phyloP scores from a whole-genome alignment of 2,113 vertebrate genomes.

The Opisthocomus hoazin region DNA sequence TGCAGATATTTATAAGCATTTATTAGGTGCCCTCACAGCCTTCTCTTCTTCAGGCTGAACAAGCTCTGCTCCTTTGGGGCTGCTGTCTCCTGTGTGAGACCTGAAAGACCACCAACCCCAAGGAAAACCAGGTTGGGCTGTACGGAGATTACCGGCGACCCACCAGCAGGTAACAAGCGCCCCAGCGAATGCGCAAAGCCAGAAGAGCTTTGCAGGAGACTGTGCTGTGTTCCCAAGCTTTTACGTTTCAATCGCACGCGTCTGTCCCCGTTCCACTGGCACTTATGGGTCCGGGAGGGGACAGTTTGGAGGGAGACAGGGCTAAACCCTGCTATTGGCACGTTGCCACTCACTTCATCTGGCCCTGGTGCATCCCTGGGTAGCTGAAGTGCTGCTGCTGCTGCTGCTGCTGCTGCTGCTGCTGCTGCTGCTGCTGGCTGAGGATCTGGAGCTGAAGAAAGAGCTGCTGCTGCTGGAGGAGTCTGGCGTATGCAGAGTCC shows the following conservation, averaged over 20 bases:
- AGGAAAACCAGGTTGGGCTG: not conserved
- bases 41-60: no score
- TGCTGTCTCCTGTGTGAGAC: not conserved
- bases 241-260: not conserved
- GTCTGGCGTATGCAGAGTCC: conserved; percentile 94
- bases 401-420: conserved; percentile 90
- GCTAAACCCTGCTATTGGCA: not conserved
- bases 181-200: not conserved
- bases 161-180: not conserved
- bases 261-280: not conserved
- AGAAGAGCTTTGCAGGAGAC: not conserved
- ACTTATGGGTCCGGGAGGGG: not conserved
- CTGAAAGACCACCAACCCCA: not conserved
- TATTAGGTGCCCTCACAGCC: no score
- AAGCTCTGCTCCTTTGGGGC: not conserved
- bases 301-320: not conserved
- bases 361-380: conserved; percentile 76
- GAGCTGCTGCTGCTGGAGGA: conserved; percentile 97
- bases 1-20: no score
- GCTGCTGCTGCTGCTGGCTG: conserved; percentile 94
- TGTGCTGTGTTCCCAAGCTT: not conserved
- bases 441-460: conserved; percentile 98
- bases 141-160: not conserved
- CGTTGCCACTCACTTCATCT: conserved; percentile 80
- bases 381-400: conserved; percentile 82